These are phyloP conservation scores for Scaptomyza montana DNA, from an alignment of 1,140 invertebrate species.

Conservation along the genomic window DNA sequence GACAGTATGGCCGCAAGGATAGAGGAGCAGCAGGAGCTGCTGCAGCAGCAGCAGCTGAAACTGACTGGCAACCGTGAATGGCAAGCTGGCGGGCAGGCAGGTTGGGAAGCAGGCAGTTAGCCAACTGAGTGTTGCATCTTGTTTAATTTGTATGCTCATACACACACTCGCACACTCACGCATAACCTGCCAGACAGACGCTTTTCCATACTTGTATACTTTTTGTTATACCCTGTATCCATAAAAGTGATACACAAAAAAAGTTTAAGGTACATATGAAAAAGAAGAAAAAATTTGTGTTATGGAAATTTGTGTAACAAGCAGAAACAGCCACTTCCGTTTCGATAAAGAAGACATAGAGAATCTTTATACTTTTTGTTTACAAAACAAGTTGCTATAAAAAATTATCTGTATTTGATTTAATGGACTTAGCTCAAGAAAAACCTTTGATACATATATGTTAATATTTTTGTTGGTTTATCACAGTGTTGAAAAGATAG, in stretches of 20 bases:
- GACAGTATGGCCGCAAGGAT: slow-evolving; percentile 36
- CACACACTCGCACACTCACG: slow-evolving; percentile 23
- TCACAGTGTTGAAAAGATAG: too few relatives aligned
- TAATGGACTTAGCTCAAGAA: background rate
- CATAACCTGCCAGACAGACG: slow-evolving; percentile 41
- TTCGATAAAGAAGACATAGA: background rate
- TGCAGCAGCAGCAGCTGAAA: slow-evolving; percentile 7
- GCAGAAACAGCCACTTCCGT: slow-evolving; percentile 3
- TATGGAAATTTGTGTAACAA: slow-evolving; percentile 6
- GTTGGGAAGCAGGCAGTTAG: slow-evolving; percentile 32
- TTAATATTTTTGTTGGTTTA: too few relatives aligned
- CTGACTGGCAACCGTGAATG: background rate
- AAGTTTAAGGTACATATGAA: background rate
- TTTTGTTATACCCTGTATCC: slow-evolving; percentile 24
- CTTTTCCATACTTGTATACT: slow-evolving; percentile 44
- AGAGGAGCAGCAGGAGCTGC: slow-evolving; percentile 8
- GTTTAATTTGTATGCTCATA: slow-evolving; percentile 67
- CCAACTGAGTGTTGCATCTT: slow-evolving; percentile 64
- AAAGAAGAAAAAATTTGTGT: background rate
- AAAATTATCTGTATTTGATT: too few relatives aligned
- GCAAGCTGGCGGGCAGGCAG: background rate
- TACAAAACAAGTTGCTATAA: background rate
- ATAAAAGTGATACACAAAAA: slow-evolving; percentile 1
- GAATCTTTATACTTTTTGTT: background rate
- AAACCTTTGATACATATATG: background rate